These are phyloP conservation scores for Notamacropus eugenii DNA, from an alignment of 2,797 vertebrate species.

Conservation along the genomic window DNA sequence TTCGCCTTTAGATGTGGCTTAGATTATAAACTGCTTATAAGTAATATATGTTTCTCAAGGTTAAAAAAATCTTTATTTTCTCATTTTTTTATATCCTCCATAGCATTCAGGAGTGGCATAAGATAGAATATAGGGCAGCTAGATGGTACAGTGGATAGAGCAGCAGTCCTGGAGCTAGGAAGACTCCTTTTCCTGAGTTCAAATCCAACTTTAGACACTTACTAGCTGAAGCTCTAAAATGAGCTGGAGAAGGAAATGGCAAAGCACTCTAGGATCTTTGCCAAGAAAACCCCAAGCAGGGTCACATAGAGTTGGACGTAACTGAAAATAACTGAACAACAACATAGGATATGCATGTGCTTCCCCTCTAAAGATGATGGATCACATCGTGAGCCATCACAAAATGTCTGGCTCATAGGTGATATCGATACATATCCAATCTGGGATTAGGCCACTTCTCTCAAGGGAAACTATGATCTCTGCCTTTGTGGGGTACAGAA, in stretches of 20 bases:
- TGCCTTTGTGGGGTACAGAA: not conserved
- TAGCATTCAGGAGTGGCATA: not conserved
- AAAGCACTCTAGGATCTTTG: not conserved
- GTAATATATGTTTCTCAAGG: not conserved
- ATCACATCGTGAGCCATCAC: not conserved
- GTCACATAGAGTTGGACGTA: not conserved
- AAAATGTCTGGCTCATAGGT: not conserved
- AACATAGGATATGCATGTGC: not conserved
- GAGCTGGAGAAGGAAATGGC: not conserved
- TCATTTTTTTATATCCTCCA: not conserved
- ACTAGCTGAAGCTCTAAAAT: not conserved
- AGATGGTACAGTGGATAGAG: not conserved
- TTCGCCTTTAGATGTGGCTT: not conserved
- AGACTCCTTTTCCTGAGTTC: not conserved
- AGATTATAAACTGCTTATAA: not conserved
- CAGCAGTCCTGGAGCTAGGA: accelerated
- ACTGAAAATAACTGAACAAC: not conserved
- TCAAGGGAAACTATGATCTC: not conserved
- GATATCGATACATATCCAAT: not conserved
- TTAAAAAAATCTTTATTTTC: not conserved
- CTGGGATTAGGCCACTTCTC: not conserved
- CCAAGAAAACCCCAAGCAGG: not conserved
- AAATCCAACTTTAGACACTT: not conserved
- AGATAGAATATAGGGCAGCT: not conserved
- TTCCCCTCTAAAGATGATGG: not conserved